Evolutionary conservation across 2,888 invertebrate species (phyloP), one percentile per base, ranked within the genome.

Genomic region (Dyspetes luteomarginatus): DNA sequence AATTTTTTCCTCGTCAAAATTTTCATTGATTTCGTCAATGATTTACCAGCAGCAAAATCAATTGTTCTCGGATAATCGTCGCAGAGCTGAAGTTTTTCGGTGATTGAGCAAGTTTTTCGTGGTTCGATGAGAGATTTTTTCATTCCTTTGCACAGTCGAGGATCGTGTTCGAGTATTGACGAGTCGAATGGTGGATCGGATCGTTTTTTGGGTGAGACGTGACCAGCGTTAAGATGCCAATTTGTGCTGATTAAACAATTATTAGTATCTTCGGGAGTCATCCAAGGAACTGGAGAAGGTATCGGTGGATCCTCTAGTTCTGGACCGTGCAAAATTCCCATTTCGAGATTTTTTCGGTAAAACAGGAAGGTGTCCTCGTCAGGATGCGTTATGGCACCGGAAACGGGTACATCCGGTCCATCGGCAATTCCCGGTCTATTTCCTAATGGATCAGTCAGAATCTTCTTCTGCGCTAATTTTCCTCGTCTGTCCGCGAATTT

Each of bases 221-320:
- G 85, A 0, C 89, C 90, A 0, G 83, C 5, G 69, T 90, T 88
- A 55, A 88, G 48, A 28, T 87, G 88, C 89, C 89, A 89, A 0
- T 64, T 82, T 0, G 89, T 89, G 60, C 89, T 90, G 22, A 88
- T n/a, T 1, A 83, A 15, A 24, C 73, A 80, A 62, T 85, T 88
- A 3, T 84, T 85, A 17, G 69, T 78, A 4, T 69, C 85, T 0
- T 86, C 85, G 9, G 50, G 65, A 1, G 75, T 69, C 43, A 89
- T 71, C 0, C 67, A 22, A 0, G 87, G 86, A n/a, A 78, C 52
- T 0, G 78, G 48, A 0, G 68, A 76, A 0, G 77, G 69, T 43
- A 84, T 36, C 4, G 82, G 67, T 1, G 86, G 86, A 71, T 87
- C 77, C 56, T 89, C 88, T 12, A 86, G 64, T 2, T 83, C 78